Conservation (phyloP, 2,797 vertebrate species). For the Acanthornis magna region DNA sequence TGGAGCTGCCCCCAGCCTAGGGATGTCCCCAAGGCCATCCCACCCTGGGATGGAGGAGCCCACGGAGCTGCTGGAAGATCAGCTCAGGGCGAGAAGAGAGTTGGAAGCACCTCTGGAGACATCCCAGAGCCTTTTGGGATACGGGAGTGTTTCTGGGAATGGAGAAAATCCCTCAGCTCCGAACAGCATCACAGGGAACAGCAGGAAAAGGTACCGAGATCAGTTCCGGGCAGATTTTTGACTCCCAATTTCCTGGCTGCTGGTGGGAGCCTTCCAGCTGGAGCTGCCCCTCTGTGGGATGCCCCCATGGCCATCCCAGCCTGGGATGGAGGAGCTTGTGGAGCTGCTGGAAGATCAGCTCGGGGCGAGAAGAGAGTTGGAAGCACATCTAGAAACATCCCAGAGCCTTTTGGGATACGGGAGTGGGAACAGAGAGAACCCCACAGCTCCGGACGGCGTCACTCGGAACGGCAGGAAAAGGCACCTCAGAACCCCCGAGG, state of each 20-base stretch:
- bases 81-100: neutral
- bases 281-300: too few relatives aligned
- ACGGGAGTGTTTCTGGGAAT: accelerated
- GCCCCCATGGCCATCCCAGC: too few relatives aligned
- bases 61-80: neutral
- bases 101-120: accelerated
- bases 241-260: neutral
- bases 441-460: accelerated
- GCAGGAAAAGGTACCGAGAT: neutral
- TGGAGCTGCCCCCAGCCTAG: neutral
- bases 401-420: too few relatives aligned
- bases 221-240: neutral
- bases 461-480: neutral
- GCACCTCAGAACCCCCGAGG: neutral
- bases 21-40: neutral
- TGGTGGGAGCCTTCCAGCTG: neutral
- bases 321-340: too few relatives aligned
- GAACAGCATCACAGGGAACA: accelerated
- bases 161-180: neutral
- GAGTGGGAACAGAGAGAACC: neutral
- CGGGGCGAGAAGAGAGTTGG: too few relatives aligned
- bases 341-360: too few relatives aligned
- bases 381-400: too few relatives aligned
- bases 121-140: neutral
- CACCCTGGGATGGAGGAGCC: neutral